phyloP scores from a whole-genome alignment of 1,140 invertebrate species.

The Cryptotermes secundus region DNA sequence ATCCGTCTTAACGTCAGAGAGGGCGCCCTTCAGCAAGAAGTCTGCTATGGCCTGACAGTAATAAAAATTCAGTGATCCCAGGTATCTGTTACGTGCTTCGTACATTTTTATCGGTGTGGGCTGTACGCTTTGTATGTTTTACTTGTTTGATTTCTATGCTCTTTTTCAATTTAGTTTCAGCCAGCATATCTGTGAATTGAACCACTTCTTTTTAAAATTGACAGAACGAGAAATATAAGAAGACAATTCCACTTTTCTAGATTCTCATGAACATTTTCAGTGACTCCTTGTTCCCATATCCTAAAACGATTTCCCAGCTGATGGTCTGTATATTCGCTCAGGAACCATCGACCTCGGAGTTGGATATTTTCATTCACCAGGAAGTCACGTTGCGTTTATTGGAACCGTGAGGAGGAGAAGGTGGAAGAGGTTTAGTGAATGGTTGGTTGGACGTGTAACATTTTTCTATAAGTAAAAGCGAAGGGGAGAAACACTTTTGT shows the following conservation, averaged over 20 bases:
- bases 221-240: background rate
- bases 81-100: too few species aligned
- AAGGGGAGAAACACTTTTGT: background rate
- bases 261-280: background rate
- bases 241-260: background rate
- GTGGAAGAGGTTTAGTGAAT: constrained; percentile 2
- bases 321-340: too few species aligned
- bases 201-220: background rate
- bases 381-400: constrained; percentile 13
- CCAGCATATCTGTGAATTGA: background rate
- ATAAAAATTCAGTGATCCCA: too few species aligned
- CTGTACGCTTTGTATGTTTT: background rate
- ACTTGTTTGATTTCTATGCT: background rate
- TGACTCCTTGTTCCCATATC: background rate
- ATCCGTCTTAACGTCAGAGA: too few species aligned
- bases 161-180: background rate
- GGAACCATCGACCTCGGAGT: background rate
- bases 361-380: background rate
- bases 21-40: too few species aligned
- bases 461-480: background rate
- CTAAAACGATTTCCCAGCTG: background rate
- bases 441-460: background rate
- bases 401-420: background rate
- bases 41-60: too few species aligned
- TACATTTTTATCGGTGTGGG: too few species aligned